Conservation (phyloP, 2,797 vertebrate genomes). For the Echeneis naucrates region DNA sequence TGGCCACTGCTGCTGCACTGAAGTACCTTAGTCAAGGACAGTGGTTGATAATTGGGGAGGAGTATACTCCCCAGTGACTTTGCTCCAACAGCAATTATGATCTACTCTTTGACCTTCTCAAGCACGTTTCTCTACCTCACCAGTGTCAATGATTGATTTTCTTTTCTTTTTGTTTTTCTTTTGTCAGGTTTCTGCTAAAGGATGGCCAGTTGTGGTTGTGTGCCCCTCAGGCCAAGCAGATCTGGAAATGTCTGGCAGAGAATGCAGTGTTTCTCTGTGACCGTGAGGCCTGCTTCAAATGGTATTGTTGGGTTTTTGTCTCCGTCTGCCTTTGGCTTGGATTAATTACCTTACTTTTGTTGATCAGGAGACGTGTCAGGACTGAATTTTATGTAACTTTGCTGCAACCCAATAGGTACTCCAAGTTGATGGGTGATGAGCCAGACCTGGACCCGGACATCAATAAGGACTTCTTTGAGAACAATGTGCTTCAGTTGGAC, state of each 20-base stretch:
- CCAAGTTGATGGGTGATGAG: slow-evolving; percentile 99
- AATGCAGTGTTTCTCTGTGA: slow-evolving; percentile 99
- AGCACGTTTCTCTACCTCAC: slow-evolving; percentile 3
- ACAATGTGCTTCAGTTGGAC: slow-evolving; percentile 98
- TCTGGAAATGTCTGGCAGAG: slow-evolving; percentile 99
- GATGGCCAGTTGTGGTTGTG: slow-evolving; percentile 99
- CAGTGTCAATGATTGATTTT: slow-evolving; percentile 31
- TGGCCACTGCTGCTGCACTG: slow-evolving; percentile 6
- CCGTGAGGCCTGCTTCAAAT: slow-evolving; percentile 99
- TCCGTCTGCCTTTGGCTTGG: not conserved
- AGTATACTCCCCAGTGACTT: slow-evolving; percentile 5
- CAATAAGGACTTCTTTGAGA: slow-evolving; percentile 99
- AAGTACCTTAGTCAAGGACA: slow-evolving; percentile 21
- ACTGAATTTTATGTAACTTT: slow-evolving; percentile 12
- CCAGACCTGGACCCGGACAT: slow-evolving; percentile 99
- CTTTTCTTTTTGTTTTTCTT: slow-evolving; percentile 3
- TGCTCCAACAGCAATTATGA: slow-evolving; percentile 18
- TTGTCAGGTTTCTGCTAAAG: slow-evolving; percentile 94
- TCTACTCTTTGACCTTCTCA: slow-evolving; percentile 7
- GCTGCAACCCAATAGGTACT: slow-evolving; percentile 82
- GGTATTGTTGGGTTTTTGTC: slow-evolving; percentile 78
- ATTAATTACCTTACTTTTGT: not conserved
- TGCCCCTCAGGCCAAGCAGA: slow-evolving; percentile 99
- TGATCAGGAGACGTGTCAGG: not conserved
- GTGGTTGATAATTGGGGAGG: slow-evolving; percentile 15